Conservation (phyloP, 2,888 invertebrate genomes). For the Notocelia uddmanniana region DNA sequence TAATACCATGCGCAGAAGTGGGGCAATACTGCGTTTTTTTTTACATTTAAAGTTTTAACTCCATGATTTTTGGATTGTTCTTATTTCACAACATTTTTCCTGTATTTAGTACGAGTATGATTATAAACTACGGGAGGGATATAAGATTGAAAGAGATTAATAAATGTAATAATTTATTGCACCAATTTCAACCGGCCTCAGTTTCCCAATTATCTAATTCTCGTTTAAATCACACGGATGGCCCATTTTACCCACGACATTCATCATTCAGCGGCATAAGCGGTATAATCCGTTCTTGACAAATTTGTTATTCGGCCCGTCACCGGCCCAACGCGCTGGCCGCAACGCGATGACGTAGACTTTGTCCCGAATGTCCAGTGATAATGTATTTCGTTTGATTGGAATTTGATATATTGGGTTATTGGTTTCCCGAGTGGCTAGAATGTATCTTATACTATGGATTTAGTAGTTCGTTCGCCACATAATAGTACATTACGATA, state of each 20-base stretch:
- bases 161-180: slow-evolving; percentile 2
- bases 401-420: not conserved
- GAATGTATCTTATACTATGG: not conserved
- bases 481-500: too few relatives aligned
- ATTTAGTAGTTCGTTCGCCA: too few relatives aligned
- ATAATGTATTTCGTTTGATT: slow-evolving; percentile 12
- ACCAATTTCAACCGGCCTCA: not conserved
- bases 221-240: slow-evolving; percentile 14
- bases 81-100: too few relatives aligned
- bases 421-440: not conserved
- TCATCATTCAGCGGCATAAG: slow-evolving; percentile 18
- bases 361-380: not conserved
- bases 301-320: slow-evolving; percentile 32
- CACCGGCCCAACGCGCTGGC: not conserved
- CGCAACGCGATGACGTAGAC: not conserved
- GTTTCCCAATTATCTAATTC: slow-evolving; percentile 9
- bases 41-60: too few relatives aligned
- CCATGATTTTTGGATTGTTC: too few relatives aligned
- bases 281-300: slow-evolving; percentile 28
- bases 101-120: too few relatives aligned
- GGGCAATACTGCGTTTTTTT: too few relatives aligned
- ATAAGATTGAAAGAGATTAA: not conserved
- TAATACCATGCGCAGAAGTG: too few relatives aligned
- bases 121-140: too few relatives aligned
- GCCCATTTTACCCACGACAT: slow-evolving; percentile 4